phyloP scores from a whole-genome alignment of 2,113 vertebrate genomes.

The Scomber japonicus region DNA sequence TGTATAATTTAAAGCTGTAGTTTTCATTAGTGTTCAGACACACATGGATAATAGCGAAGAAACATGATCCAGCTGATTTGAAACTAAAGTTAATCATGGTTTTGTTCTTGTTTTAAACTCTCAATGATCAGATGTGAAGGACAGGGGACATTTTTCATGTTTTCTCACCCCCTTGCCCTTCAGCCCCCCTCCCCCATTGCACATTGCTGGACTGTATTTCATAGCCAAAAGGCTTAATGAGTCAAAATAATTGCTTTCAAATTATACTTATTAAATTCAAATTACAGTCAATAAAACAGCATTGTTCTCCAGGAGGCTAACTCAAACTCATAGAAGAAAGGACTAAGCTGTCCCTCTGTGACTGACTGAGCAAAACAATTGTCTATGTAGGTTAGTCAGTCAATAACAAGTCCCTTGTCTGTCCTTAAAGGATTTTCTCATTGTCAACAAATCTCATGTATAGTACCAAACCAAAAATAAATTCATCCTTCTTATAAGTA shows the following conservation, averaged over 20 bases:
- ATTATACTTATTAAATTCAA: conserved; percentile 49
- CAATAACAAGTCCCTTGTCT: too few relatives aligned
- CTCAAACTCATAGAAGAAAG: neutral
- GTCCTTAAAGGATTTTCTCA: too few relatives aligned
- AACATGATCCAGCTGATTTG: conserved; percentile 16
- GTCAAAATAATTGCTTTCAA: conserved; percentile 62
- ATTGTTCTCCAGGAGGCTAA: conserved; percentile 28
- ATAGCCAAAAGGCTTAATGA: conserved; percentile 56
- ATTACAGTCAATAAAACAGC: conserved; percentile 50
- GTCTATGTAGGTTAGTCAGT: neutral
- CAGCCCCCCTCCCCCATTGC: neutral
- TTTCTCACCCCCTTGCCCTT: neutral
- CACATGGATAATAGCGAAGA: neutral
- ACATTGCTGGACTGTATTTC: conserved; percentile 13
- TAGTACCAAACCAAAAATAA: too few relatives aligned
- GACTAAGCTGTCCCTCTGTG: neutral
- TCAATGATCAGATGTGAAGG: conserved; percentile 34
- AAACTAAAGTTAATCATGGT: conserved; percentile 16
- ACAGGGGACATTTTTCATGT: conserved; percentile 5
- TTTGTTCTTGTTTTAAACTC: conserved; percentile 19
- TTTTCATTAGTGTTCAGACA: conserved; percentile 6
- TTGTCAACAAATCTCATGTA: too few relatives aligned
- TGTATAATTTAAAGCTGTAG: neutral
- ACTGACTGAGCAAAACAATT: conserved; percentile 3
- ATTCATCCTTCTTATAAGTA: too few relatives aligned